Conservation (phyloP, 2,888 invertebrate species). For the Bursaphelenchus okinawaensis region DNA sequence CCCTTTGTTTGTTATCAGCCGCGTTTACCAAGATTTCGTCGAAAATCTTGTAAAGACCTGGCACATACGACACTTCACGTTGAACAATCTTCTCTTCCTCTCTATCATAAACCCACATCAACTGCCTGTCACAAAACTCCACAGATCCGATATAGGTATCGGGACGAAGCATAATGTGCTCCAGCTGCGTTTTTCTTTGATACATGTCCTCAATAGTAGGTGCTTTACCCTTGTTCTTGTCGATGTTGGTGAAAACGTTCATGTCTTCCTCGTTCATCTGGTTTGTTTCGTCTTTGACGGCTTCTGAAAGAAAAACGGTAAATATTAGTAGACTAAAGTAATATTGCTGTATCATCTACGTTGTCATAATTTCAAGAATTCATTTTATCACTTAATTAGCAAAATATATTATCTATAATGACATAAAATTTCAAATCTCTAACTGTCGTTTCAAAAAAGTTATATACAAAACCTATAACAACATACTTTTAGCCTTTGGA, state of each 20-base stretch:
- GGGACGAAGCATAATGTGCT: slow-evolving; percentile 92
- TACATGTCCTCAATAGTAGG: slow-evolving; percentile 80
- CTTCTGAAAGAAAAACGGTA: no score
- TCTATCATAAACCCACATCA: slow-evolving; percentile 86
- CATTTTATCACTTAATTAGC: no score
- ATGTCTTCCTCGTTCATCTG: background rate
- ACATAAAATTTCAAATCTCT: no score
- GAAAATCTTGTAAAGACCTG: slow-evolving; percentile 96
- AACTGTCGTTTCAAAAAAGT: no score
- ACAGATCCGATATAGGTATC: slow-evolving; percentile 90
- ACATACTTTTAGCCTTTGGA: no score
- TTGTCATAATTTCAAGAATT: no score
- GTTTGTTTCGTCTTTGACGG: no score
- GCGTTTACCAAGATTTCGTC: slow-evolving; percentile 91
- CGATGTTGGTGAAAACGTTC: background rate
- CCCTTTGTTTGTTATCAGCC: slow-evolving; percentile 56
- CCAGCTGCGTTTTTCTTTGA: slow-evolving; percentile 94
- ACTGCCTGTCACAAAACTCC: slow-evolving; percentile 63
- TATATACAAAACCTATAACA: no score
- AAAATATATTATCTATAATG: no score
- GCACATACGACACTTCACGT: slow-evolving; percentile 82
- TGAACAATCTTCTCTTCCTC: slow-evolving; percentile 73
- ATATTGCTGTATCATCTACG: no score
- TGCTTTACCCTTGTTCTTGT: background rate
- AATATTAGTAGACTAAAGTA: no score